These are phyloP conservation scores for Microctenopoma lineatum DNA, from an alignment of 2,797 vertebrate species.

Conservation along the genomic window DNA sequence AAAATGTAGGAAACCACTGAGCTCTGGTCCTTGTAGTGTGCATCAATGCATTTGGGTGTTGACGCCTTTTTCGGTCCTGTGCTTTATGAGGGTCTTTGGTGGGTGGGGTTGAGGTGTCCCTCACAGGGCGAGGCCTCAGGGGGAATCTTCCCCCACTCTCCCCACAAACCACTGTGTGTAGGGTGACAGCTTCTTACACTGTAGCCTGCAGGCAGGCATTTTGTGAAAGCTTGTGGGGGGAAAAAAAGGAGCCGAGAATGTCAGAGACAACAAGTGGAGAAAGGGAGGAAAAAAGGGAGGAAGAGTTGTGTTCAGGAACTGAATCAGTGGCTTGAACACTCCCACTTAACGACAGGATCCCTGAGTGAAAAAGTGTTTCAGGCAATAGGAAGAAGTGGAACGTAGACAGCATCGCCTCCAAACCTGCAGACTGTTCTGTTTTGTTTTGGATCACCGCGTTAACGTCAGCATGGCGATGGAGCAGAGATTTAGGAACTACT, in stretches of 20 bases:
- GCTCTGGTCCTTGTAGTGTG: neutral
- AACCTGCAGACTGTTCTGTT: slow-evolving; percentile 24
- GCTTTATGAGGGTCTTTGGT: slow-evolving; percentile 23
- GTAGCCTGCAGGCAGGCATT: slow-evolving; percentile 73
- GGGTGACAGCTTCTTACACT: slow-evolving; percentile 62
- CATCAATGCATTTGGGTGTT: neutral
- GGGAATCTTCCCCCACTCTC: slow-evolving; percentile 22
- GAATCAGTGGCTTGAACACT: slow-evolving; percentile 65
- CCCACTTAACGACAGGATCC: slow-evolving; percentile 64
- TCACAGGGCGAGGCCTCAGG: slow-evolving; percentile 16
- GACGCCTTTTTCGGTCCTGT: neutral
- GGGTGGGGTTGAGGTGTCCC: slow-evolving; percentile 35
- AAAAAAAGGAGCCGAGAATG: slow-evolving; percentile 27
- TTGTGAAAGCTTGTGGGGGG: slow-evolving; percentile 53
- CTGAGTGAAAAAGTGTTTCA: slow-evolving; percentile 32
- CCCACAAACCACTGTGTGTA: slow-evolving; percentile 33
- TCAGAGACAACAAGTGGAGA: slow-evolving; percentile 38
- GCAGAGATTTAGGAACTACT: slow-evolving; percentile 68
- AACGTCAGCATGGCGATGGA: slow-evolving; percentile 48
- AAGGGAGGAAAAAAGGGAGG: slow-evolving; percentile 44
- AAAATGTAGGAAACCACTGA: neutral
- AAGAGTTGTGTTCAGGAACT: slow-evolving; percentile 50
- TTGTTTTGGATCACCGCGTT: slow-evolving; percentile 10
- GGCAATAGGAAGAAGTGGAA: slow-evolving; percentile 39
- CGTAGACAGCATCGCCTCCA: slow-evolving; percentile 30